A percentile compares a stretch with the other conserved stretches of the same genome.
Conservation (phyloP, 2,797 vertebrate genomes). For the Scolopax bukidnonensis region DNA sequence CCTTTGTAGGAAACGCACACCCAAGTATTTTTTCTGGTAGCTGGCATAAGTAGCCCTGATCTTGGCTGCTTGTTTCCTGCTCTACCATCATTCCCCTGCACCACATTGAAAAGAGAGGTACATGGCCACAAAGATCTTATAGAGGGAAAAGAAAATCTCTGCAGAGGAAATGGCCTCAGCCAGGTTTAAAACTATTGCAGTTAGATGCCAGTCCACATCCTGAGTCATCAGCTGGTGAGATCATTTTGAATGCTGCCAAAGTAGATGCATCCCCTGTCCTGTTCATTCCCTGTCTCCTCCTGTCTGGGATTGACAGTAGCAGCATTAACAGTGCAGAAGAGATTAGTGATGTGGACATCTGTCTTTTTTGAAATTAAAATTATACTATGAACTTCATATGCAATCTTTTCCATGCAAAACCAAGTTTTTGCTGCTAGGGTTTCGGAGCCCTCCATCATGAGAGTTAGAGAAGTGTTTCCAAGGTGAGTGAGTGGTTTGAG, state of each 20-base stretch:
- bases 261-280: background rate
- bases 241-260: background rate
- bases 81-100: background rate
- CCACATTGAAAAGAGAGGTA: background rate
- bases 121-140: background rate
- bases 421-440: background rate
- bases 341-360: background rate
- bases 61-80: background rate
- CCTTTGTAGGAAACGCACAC: fast-evolving
- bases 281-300: background rate
- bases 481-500: background rate
- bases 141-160: background rate
- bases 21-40: background rate
- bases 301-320: background rate
- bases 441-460: background rate
- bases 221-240: background rate
- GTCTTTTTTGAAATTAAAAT: background rate
- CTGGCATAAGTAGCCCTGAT: background rate
- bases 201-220: background rate
- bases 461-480: background rate
- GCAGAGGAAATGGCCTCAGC: background rate
- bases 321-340: background rate
- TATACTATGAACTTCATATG: background rate
- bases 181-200: background rate
- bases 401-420: background rate